A percentile compares a stretch with the other conserved stretches of the same genome.
These are phyloP conservation scores for Geotrupes spiniger DNA, from an alignment of 2,888 invertebrate species.

Conservation along the genomic window DNA sequence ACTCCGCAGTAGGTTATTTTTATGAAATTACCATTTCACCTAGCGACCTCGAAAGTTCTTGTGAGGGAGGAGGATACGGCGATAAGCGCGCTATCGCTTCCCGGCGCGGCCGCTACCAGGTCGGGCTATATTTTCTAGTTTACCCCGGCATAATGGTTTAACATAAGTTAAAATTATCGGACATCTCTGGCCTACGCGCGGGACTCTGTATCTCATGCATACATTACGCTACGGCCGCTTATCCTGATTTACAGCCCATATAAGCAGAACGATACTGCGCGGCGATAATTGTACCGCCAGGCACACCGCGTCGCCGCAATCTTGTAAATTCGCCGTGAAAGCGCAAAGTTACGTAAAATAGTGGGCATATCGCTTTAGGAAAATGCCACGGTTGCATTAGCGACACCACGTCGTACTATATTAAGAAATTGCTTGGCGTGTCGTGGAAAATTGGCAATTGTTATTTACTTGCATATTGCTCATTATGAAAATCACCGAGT, in stretches of 20 bases:
- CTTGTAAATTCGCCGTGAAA: too few relatives aligned
- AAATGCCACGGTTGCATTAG: too few relatives aligned
- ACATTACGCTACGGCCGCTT: conserved; percentile 35
- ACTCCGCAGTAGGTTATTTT: background rate
- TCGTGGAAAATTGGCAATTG: too few relatives aligned
- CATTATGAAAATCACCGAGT: too few relatives aligned
- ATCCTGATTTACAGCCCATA: conserved; percentile 40
- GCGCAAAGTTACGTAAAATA: too few relatives aligned
- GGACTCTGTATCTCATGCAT: conserved; percentile 37
- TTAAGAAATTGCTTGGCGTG: too few relatives aligned
- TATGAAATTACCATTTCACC: conserved; percentile 2
- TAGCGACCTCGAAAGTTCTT: background rate
- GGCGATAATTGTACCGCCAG: conserved; percentile 29
- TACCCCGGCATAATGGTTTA: conserved; percentile 39
- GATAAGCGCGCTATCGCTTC: conserved; percentile 13
- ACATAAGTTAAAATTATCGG: conserved; percentile 46
- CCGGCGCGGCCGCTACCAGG: conserved; percentile 8
- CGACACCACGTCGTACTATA: too few relatives aligned
- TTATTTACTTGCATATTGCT: too few relatives aligned
- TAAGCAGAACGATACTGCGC: conserved; percentile 33
- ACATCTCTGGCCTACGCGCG: conserved; percentile 41
- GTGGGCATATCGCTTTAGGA: too few relatives aligned
- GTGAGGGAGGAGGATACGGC: background rate
- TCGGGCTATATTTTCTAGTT: conserved; percentile 31
- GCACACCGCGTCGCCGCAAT: background rate